phyloP scores from a whole-genome alignment of 1,140 invertebrate species.

The Rhagoletis pomonella region DNA sequence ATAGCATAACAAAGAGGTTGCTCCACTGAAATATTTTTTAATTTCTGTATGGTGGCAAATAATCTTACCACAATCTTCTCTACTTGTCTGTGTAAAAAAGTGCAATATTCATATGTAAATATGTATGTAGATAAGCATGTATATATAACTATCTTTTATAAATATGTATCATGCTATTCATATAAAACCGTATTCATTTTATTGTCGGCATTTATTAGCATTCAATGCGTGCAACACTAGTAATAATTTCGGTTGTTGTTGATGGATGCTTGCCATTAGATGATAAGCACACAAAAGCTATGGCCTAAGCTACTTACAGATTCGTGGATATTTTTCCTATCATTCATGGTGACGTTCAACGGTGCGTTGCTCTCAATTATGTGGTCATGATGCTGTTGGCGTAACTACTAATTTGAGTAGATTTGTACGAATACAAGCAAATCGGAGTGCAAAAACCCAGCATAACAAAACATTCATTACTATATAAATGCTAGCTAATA shows the following conservation, averaged over 20 bases:
- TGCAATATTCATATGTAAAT: too few relatives aligned
- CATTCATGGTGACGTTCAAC: background rate
- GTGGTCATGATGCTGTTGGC: constrained; percentile 18
- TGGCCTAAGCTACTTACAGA: constrained; percentile 19
- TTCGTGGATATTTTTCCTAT: background rate
- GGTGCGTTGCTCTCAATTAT: background rate
- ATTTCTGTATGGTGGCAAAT: too few relatives aligned
- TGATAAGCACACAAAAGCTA: background rate
- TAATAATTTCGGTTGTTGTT: constrained; percentile 35
- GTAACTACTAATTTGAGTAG: constrained; percentile 30
- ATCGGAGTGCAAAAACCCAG: background rate
- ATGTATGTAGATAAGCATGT: too few relatives aligned
- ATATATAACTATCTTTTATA: too few relatives aligned
- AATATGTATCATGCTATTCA: too few relatives aligned
- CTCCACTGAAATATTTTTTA: too few relatives aligned
- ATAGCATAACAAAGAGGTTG: too few relatives aligned
- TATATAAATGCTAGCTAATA: background rate
- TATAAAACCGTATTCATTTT: background rate
- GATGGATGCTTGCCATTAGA: constrained; percentile 26
- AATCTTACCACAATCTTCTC: too few relatives aligned
- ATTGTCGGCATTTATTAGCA: background rate
- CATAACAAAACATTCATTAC: background rate
- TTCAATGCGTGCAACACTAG: background rate
- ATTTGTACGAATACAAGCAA: constrained; percentile 5
- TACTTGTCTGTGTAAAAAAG: too few relatives aligned